phyloP scores from a whole-genome alignment of 2,888 invertebrate species.

The Venustoraphidia nigricollis region DNA sequence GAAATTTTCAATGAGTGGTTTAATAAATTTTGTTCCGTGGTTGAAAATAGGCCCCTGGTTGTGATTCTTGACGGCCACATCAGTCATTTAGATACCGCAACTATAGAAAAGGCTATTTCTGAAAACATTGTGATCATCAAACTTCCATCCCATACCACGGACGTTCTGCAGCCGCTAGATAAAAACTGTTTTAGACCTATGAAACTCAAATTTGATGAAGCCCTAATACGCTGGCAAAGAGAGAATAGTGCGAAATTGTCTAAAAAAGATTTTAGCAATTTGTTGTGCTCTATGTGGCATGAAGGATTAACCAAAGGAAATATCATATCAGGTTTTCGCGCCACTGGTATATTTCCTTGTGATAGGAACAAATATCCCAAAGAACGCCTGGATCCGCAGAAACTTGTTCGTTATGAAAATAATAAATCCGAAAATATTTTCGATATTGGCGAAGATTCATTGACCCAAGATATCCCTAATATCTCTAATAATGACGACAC shows the following conservation, averaged over 20 bases:
- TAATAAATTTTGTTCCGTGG: too few species aligned
- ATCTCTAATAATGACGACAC: too few species aligned
- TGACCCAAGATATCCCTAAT: not conserved
- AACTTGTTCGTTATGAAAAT: constrained; percentile 4
- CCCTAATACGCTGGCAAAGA: constrained; percentile 7
- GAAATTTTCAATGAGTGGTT: too few species aligned
- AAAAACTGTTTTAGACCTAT: constrained; percentile 8
- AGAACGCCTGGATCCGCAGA: constrained; percentile 1
- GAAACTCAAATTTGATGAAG: constrained; percentile 6
- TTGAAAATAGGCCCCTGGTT: too few species aligned
- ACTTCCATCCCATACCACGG: constrained; percentile 8
- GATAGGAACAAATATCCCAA: constrained; percentile 2
- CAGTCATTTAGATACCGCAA: too few species aligned
- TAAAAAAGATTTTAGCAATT: constrained; percentile 8
- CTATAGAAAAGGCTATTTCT: too few species aligned
- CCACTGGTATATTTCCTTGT: constrained; percentile 7
- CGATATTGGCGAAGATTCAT: not conserved
- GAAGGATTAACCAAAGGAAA: constrained; percentile 5
- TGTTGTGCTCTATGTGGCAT: constrained; percentile 7
- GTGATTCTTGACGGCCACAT: too few species aligned
- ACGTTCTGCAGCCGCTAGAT: constrained; percentile 7
- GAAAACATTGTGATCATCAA: too few species aligned
- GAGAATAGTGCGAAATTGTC: constrained; percentile 3
- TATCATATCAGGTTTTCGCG: constrained; percentile 6
- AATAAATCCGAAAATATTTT: not conserved